phyloP scores from a whole-genome alignment of 2,888 invertebrate genomes.

The Tipula lateralis region DNA sequence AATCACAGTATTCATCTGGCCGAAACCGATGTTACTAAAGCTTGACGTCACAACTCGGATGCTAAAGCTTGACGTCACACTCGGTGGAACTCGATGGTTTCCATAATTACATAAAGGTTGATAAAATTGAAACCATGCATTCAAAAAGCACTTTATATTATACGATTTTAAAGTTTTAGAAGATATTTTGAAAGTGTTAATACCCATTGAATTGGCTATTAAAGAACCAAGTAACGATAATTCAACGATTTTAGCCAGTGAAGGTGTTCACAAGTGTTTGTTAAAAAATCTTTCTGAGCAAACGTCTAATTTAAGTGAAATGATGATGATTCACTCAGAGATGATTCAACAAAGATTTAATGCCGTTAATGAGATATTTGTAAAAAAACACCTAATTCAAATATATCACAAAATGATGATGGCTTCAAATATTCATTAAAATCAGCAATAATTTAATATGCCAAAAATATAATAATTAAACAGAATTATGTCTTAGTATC shows the following conservation, averaged over 20 bases:
- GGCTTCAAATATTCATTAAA: no score
- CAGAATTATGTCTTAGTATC: neutral
- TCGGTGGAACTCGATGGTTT: neutral
- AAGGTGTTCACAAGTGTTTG: no score
- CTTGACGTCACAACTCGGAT: neutral
- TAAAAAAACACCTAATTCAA: neutral
- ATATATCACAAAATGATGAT: neutral
- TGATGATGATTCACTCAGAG: neutral
- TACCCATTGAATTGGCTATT: no score
- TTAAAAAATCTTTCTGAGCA: no score
- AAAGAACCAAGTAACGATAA: no score
- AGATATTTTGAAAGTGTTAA: no score
- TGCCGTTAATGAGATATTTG: neutral
- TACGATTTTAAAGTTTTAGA: no score
- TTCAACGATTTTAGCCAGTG: neutral
- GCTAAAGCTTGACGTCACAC: neutral
- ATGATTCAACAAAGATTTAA: neutral
- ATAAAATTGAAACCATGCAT: neutral
- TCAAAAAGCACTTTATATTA: neutral
- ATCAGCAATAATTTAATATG: neutral
- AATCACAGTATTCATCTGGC: neutral
- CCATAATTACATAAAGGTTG: neutral
- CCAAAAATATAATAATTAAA: neutral
- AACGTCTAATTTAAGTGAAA: neutral
- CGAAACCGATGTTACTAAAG: neutral